Evolutionary conservation across 2,888 invertebrate species (phyloP).

Genomic region (Folsomia candida): DNA sequence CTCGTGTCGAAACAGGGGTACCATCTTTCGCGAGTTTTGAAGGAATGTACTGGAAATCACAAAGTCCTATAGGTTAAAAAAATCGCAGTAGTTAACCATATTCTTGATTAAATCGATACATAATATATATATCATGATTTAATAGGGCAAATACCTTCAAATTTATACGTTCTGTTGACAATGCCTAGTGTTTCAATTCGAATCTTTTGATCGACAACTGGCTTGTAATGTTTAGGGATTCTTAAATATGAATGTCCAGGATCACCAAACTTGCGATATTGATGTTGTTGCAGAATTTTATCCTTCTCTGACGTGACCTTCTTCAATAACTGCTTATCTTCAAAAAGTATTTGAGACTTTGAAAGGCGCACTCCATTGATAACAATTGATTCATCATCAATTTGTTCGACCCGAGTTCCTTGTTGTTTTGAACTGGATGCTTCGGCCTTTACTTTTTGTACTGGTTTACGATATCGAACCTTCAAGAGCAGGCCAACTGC

Average conservation of each 20-base stretch:
- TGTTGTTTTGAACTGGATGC: not conserved
- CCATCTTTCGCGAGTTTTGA: conserved; percentile 51
- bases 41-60: conserved; percentile 91
- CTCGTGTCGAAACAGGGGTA: conserved; percentile 62
- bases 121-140: conserved; percentile 6
- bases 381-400: conserved; percentile 1
- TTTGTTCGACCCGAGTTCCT: not conserved
- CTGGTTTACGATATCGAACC: conserved; percentile 57
- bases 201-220: conserved; percentile 45
- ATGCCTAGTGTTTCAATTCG: conserved; percentile 54
- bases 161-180: conserved; percentile 54
- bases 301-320: not conserved
- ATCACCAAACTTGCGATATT: not conserved
- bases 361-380: conserved; percentile 16
- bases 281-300: not conserved
- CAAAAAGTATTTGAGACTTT: conserved; percentile 17
- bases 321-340: conserved; percentile 6
- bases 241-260: conserved; percentile 22
- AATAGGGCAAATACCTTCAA: conserved; percentile 52
- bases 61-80: conserved; percentile 63
- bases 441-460: not conserved
- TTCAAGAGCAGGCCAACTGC: conserved; percentile 72
- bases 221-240: conserved; percentile 41
- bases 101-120: not conserved
- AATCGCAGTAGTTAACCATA: conserved; percentile 29